phyloP scores from a whole-genome alignment of 2,888 invertebrate species.

The Drosophila melanosoma region DNA sequence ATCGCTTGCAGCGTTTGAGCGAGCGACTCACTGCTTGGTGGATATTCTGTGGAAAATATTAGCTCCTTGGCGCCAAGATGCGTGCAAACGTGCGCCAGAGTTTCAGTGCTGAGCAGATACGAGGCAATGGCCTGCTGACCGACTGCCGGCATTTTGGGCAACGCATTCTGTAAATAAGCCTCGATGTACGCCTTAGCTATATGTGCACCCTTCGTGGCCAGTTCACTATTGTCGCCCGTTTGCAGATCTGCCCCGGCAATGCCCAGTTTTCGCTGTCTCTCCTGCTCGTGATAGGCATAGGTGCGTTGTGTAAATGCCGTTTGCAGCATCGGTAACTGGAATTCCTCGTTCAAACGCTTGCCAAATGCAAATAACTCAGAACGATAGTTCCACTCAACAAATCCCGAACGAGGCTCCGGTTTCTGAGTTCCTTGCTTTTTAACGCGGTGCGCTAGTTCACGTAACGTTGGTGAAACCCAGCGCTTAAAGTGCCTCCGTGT shows the following conservation, averaged over 20 bases:
- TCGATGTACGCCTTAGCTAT: constrained; percentile 89
- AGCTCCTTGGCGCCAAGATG: constrained; percentile 94
- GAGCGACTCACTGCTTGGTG: constrained; percentile 86
- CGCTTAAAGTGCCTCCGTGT: constrained; percentile 84
- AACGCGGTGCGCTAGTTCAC: constrained; percentile 87
- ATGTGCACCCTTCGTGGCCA: constrained; percentile 89
- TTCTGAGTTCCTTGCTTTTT: constrained; percentile 87
- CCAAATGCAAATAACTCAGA: constrained; percentile 95
- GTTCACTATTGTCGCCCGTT: constrained; percentile 88
- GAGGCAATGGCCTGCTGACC: constrained; percentile 89
- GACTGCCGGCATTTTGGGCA: constrained; percentile 91
- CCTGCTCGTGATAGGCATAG: constrained; percentile 90
- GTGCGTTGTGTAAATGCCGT: constrained; percentile 93
- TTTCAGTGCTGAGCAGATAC: constrained; percentile 84
- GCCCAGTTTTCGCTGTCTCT: constrained; percentile 89
- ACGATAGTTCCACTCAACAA: constrained; percentile 94
- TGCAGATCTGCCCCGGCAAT: constrained; percentile 87
- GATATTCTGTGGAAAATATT: constrained; percentile 90
- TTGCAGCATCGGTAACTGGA: constrained; percentile 89
- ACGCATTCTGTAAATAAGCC: constrained; percentile 88
- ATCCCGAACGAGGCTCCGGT: constrained; percentile 87
- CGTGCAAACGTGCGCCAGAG: constrained; percentile 89
- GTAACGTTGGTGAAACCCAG: constrained; percentile 90
- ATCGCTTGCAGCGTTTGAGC: constrained; percentile 92
- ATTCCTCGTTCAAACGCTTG: constrained; percentile 93